Percentiles rank a stretch among this genome's conserved stretches.
These are phyloP conservation scores for Tragopan temminckii DNA, from an alignment of 2,797 vertebrate genomes.

Conservation along the genomic window DNA sequence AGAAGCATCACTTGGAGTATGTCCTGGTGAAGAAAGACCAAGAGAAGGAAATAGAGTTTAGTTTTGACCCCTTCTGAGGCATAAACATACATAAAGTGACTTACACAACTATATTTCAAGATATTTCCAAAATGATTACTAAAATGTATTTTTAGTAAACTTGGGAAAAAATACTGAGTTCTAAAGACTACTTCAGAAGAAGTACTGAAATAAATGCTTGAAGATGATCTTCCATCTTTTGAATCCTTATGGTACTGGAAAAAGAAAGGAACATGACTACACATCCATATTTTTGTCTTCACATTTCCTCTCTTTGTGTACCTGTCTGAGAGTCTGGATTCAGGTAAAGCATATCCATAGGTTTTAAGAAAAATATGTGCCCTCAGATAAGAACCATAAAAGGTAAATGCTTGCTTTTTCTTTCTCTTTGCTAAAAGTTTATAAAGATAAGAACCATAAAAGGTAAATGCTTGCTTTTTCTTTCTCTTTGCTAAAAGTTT, in stretches of 20 bases:
- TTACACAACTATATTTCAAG: neutral
- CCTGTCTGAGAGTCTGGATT: neutral
- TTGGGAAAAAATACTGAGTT: neutral
- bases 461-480: neutral
- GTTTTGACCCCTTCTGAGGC: neutral
- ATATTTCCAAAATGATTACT: rapidly evolving
- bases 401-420: neutral
- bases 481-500: neutral
- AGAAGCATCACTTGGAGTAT: neutral
- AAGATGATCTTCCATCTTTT: neutral
- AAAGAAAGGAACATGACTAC: neutral
- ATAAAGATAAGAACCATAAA: neutral
- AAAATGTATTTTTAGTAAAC: neutral
- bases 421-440: neutral
- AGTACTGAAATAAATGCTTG: neutral
- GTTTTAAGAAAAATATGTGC: neutral
- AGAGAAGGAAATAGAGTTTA: neutral
- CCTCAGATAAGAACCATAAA: neutral
- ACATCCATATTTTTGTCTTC: neutral
- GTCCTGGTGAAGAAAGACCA: neutral
- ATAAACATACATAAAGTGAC: neutral
- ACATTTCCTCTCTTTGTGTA: neutral
- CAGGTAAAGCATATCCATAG: neutral
- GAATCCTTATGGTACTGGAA: neutral
- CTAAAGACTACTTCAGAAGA: neutral